Conservation (phyloP, 2,113 vertebrate species). For the Tychaedon coryphoeus region DNA sequence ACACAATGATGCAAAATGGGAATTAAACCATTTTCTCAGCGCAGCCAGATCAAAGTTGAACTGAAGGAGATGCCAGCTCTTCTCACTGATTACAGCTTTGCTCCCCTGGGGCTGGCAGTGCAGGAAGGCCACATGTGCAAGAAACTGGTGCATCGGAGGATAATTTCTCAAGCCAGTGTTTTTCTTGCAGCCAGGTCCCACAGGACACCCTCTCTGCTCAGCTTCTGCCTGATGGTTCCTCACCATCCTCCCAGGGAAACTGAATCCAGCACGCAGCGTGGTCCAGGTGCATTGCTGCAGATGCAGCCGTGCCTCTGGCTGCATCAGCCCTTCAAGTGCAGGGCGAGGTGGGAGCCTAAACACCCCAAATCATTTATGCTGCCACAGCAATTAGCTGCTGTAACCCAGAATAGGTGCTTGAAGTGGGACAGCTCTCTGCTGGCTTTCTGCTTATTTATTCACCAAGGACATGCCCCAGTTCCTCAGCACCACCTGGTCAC, state of each 20-base stretch:
- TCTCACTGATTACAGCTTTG: slow-evolving; percentile 19
- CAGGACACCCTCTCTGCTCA: neutral
- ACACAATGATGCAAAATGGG: accelerated
- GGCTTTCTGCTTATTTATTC: neutral
- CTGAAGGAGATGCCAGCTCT: slow-evolving; percentile 20
- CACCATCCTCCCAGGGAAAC: slow-evolving; percentile 26
- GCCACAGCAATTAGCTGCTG: neutral
- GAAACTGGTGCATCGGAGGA: neutral
- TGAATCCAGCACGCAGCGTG: neutral
- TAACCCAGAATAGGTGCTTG: neutral
- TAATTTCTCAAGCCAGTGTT: slow-evolving; percentile 46
- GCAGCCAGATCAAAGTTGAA: neutral
- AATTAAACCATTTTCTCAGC: neutral
- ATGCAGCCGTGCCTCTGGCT: neutral
- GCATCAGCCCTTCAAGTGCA: neutral
- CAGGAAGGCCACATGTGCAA: slow-evolving; percentile 24
- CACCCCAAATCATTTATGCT: neutral
- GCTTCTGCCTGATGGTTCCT: slow-evolving; percentile 16
- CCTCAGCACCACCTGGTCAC: neutral
- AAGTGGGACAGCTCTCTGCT: neutral
- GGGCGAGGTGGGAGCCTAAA: neutral
- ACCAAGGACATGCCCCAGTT: neutral
- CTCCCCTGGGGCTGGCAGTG: neutral
- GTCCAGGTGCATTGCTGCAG: neutral
- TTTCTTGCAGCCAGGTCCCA: neutral